A percentile compares a stretch with the other conserved stretches of the same genome.
Conservation (phyloP, 1,140 invertebrate genomes). For the Archivesica marissinica region DNA sequence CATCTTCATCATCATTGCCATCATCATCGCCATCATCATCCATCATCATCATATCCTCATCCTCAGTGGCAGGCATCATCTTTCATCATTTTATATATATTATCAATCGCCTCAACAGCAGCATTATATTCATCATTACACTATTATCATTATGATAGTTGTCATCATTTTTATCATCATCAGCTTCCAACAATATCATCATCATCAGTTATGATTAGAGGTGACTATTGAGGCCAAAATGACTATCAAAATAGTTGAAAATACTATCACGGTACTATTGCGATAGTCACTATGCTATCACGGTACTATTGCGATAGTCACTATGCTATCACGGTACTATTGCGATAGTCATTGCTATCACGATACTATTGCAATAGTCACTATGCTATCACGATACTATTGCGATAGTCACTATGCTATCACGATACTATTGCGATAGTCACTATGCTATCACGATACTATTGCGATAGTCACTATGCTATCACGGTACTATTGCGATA, state of each 20-base stretch:
- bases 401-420: too few relatives aligned
- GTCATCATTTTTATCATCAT: background rate
- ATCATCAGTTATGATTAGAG: background rate
- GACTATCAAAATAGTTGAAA: background rate
- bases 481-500: too few relatives aligned
- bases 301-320: background rate
- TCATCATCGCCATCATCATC: background rate
- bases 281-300: background rate
- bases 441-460: too few relatives aligned
- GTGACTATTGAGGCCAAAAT: background rate
- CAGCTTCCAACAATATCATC: background rate
- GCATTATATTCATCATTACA: background rate
- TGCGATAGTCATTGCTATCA: too few relatives aligned
- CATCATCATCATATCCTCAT: background rate
- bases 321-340: background rate
- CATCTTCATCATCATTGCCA: background rate
- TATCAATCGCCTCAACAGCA: background rate
- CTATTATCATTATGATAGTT: background rate
- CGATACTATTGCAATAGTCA: too few relatives aligned
- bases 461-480: too few relatives aligned
- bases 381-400: too few relatives aligned
- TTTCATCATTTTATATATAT: background rate
- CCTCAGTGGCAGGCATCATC: background rate
- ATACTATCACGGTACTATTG: background rate
- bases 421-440: too few relatives aligned